phyloP scores from a whole-genome alignment of 2,113 vertebrate genomes.

The Cebus imitator region DNA sequence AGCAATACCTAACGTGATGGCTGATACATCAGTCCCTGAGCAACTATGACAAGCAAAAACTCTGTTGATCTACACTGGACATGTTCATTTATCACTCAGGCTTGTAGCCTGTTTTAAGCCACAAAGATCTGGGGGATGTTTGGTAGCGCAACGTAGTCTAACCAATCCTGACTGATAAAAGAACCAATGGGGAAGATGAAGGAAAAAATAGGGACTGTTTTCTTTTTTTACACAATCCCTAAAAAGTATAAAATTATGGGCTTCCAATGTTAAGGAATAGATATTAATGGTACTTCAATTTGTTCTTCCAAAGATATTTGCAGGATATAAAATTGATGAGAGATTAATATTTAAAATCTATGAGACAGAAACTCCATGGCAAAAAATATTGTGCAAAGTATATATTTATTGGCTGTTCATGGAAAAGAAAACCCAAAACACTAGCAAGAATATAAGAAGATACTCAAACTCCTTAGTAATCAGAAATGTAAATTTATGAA shows the following conservation, averaged over 20 bases:
- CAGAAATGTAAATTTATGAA: conserved; percentile 48
- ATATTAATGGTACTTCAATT: conserved; percentile 17
- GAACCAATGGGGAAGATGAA: not conserved
- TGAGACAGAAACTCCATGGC: not conserved
- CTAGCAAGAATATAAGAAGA: conserved; percentile 32
- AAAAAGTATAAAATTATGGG: not conserved
- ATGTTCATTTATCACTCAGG: conserved; percentile 36
- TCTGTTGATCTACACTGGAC: conserved; percentile 8
- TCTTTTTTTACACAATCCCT: not conserved
- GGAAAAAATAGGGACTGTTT: not conserved
- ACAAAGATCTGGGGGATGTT: not conserved
- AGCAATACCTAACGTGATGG: not conserved
- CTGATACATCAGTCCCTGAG: not conserved
- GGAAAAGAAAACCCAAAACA: conserved; percentile 21
- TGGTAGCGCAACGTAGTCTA: not conserved
- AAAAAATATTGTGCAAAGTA: not conserved
- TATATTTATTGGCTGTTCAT: not conserved
- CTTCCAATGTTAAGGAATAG: not conserved
- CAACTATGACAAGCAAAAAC: not conserved
- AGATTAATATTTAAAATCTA: conserved; percentile 30
- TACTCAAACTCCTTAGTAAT: conserved; percentile 13
- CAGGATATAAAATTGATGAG: not conserved
- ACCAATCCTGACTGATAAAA: not conserved
- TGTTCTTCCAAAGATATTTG: conserved; percentile 1
- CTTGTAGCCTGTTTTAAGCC: not conserved